Conservation (phyloP, 2,113 vertebrate species). For the Triplophysa dalaica region DNA sequence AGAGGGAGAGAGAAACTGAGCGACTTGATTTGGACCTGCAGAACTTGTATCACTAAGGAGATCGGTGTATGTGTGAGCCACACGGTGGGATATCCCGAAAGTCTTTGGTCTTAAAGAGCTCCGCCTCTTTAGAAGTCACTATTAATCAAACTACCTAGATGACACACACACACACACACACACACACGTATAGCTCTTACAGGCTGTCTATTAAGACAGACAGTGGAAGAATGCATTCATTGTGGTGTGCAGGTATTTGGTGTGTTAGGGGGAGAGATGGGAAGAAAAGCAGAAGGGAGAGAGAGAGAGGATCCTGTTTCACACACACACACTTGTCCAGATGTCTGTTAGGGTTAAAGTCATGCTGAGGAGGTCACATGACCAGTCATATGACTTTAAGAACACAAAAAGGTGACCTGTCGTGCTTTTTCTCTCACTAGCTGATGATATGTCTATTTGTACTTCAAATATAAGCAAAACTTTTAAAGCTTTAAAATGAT, state of each 20-base stretch:
- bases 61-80: neutral
- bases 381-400: slow-evolving; percentile 52
- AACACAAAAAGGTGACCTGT: slow-evolving; percentile 37
- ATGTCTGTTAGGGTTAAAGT: slow-evolving; percentile 54
- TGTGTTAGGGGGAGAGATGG: slow-evolving; percentile 47
- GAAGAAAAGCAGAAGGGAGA: slow-evolving; percentile 55
- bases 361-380: slow-evolving; percentile 53
- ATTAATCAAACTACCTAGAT: slow-evolving; percentile 74
- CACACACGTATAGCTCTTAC: slow-evolving; percentile 2
- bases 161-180: slow-evolving; percentile 72
- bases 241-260: slow-evolving; percentile 51
- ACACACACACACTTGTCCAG: slow-evolving; percentile 43
- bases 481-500: too few relatives aligned
- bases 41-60: slow-evolving; percentile 30
- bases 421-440: slow-evolving; percentile 14
- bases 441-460: neutral
- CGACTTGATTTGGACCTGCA: slow-evolving; percentile 1
- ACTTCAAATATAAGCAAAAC: too few relatives aligned
- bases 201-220: slow-evolving; percentile 27
- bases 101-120: slow-evolving; percentile 85
- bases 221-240: slow-evolving; percentile 50
- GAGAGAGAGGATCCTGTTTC: slow-evolving; percentile 55
- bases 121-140: slow-evolving; percentile 72
- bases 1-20: neutral
- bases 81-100: slow-evolving; percentile 39